These are phyloP conservation scores for Elephas maximus DNA, from an alignment of 2,113 vertebrate genomes.

Conservation along the genomic window DNA sequence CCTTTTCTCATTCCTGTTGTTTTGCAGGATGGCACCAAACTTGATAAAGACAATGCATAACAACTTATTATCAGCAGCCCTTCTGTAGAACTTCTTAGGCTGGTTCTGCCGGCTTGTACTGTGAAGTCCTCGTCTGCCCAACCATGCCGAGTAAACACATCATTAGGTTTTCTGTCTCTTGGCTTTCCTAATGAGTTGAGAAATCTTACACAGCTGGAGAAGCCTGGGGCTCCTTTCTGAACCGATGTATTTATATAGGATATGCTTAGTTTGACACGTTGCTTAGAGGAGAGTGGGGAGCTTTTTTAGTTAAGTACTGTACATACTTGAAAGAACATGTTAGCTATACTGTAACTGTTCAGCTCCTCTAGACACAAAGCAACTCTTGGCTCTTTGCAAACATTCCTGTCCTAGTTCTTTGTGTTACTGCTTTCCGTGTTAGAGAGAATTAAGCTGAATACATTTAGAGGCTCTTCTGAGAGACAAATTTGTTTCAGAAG, in stretches of 20 bases:
- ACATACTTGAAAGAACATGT: slow-evolving; percentile 79
- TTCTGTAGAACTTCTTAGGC: slow-evolving; percentile 12
- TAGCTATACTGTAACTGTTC: slow-evolving; percentile 65
- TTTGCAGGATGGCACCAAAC: slow-evolving; percentile 15
- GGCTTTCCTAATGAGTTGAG: slow-evolving; percentile 64
- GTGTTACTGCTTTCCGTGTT: slow-evolving; percentile 49
- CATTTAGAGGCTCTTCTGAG: slow-evolving; percentile 37
- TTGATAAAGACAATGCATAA: background rate
- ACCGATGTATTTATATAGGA: slow-evolving; percentile 64
- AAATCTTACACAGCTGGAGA: slow-evolving; percentile 47
- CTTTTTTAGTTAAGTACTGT: slow-evolving; percentile 70
- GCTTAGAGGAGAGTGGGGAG: slow-evolving; percentile 62
- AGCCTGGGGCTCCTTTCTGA: slow-evolving; percentile 51
- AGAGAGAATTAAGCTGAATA: slow-evolving; percentile 54
- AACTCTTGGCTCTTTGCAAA: slow-evolving; percentile 58
- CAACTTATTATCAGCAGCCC: background rate
- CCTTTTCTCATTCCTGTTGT: slow-evolving; percentile 31
- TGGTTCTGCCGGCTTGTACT: background rate
- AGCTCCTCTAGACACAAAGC: slow-evolving; percentile 60
- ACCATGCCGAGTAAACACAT: background rate
- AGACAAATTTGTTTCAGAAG: slow-evolving; percentile 60
- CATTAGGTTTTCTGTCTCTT: slow-evolving; percentile 61
- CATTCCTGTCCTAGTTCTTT: slow-evolving; percentile 38
- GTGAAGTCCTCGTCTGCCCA: background rate
- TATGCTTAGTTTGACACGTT: slow-evolving; percentile 73